Evolutionary conservation across 37 sponge, comb jelly and placozoan genomes (phyloP).

Genomic region (Axinella damicornis): DNA sequence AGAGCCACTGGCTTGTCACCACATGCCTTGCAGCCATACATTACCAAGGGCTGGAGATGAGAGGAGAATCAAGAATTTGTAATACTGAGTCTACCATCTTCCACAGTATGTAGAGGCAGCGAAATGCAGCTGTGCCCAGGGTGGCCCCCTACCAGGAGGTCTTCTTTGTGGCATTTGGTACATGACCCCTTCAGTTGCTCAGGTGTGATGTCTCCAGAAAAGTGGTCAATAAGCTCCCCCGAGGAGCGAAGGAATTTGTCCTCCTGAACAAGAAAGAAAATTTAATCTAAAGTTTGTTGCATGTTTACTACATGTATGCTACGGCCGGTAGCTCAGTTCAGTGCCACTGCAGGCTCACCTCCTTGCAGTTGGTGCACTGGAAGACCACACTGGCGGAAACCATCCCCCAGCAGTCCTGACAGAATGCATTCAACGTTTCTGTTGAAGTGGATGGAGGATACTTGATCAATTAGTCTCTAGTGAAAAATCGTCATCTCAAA

Average conservation of each 20-base stretch:
- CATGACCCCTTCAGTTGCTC: constrained; percentile 25
- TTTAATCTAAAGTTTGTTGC: no score
- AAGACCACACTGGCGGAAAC: not conserved
- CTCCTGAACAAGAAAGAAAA: not conserved
- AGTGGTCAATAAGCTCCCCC: constrained; percentile 21
- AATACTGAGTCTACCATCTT: no score
- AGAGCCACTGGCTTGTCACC: not conserved
- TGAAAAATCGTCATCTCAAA: no score
- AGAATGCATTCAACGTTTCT: constrained; percentile 33
- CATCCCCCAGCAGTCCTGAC: constrained; percentile 13
- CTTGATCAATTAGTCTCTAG: no score
- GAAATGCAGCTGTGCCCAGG: no score
- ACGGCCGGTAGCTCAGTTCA: no score
- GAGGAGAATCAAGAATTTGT: not conserved
- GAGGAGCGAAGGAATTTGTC: constrained; percentile 8
- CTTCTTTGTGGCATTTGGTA: not conserved
- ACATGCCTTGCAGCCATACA: constrained; percentile 56
- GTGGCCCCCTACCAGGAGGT: not conserved
- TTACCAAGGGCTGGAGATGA: constrained; percentile 25
- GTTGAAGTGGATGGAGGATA: not conserved
- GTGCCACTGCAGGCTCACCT: constrained; percentile 1
- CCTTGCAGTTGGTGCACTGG: constrained; percentile 15
- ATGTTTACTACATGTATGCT: no score
- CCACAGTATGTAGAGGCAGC: no score
- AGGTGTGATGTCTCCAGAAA: not conserved